phyloP scores from a whole-genome alignment of 1,140 invertebrate species.

The Oedothorax gibbosus region DNA sequence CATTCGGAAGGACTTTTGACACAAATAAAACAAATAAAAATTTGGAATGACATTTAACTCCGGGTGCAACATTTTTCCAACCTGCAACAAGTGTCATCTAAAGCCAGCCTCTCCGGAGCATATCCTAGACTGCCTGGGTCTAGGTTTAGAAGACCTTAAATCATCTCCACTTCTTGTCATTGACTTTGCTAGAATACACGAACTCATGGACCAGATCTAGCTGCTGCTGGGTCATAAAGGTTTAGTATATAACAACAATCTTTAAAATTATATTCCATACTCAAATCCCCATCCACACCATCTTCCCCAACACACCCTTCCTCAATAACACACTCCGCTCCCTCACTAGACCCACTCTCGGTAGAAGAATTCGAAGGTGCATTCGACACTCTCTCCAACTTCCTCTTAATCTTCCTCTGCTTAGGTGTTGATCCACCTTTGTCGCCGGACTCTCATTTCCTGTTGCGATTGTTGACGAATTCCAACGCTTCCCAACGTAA shows the following conservation, averaged over 20 bases:
- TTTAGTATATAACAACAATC: too few species aligned
- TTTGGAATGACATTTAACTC: too few species aligned
- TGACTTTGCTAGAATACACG: too few species aligned
- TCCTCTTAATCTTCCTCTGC: slow-evolving; percentile 34
- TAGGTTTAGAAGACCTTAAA: too few species aligned
- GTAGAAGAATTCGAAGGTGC: slow-evolving; percentile 34
- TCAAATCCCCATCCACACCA: background rate
- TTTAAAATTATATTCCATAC: background rate
- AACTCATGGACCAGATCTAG: too few species aligned
- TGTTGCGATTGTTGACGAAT: slow-evolving; percentile 46
- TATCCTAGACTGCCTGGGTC: too few species aligned
- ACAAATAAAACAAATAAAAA: background rate
- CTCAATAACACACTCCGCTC: slow-evolving; percentile 26
- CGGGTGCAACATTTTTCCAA: too few species aligned
- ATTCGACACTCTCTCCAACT: slow-evolving; percentile 25
- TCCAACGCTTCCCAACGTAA: slow-evolving; percentile 50
- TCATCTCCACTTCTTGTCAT: too few species aligned
- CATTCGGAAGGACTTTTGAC: too few species aligned
- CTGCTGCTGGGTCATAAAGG: too few species aligned
- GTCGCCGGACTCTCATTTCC: slow-evolving; percentile 31
- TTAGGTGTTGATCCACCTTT: background rate
- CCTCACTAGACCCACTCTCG: slow-evolving; percentile 1
- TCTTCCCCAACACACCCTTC: background rate
- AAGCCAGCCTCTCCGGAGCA: too few species aligned
- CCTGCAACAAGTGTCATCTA: too few species aligned